Conservation (phyloP, 2,888 invertebrate species). For the Argynnis bischoffii region DNA sequence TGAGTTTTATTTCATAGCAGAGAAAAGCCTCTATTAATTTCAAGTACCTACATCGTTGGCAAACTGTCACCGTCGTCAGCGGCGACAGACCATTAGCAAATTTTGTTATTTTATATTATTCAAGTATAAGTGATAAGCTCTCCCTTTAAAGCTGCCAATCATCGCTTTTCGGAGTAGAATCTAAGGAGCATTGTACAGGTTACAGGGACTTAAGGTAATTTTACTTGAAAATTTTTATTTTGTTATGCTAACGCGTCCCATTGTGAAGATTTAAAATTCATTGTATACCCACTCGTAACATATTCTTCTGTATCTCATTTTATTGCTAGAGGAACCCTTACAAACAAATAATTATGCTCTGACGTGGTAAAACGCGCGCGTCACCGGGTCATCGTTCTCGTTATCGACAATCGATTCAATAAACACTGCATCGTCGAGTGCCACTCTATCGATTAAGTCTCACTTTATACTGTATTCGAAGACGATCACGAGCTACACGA, state of each 20-base stretch:
- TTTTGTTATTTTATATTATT: too few relatives aligned
- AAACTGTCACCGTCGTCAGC: too few relatives aligned
- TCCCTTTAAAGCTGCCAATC: too few relatives aligned
- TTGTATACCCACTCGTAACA: neutral
- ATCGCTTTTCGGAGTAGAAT: too few relatives aligned
- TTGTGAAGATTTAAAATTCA: neutral
- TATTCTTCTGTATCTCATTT: neutral
- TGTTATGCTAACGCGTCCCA: neutral
- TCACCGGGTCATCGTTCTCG: constrained; percentile 39
- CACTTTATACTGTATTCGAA: constrained; percentile 15
- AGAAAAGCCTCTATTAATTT: too few relatives aligned
- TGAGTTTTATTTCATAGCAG: too few relatives aligned
- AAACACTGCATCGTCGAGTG: constrained; percentile 37
- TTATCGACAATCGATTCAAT: constrained; percentile 39
- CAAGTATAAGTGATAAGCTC: too few relatives aligned
- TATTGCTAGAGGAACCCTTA: constrained; percentile 5
- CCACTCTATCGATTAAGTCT: constrained; percentile 32
- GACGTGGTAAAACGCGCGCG: constrained; percentile 51
- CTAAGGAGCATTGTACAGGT: too few relatives aligned
- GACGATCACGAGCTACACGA: neutral
- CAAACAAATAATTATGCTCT: constrained; percentile 37
- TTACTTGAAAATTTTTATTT: too few relatives aligned
- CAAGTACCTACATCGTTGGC: too few relatives aligned
- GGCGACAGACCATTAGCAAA: too few relatives aligned
- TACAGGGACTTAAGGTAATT: too few relatives aligned